A percentile compares a stretch with the other conserved stretches of the same genome.
Conservation (phyloP, 2,113 vertebrate species). For the Semnornis frantzii region DNA sequence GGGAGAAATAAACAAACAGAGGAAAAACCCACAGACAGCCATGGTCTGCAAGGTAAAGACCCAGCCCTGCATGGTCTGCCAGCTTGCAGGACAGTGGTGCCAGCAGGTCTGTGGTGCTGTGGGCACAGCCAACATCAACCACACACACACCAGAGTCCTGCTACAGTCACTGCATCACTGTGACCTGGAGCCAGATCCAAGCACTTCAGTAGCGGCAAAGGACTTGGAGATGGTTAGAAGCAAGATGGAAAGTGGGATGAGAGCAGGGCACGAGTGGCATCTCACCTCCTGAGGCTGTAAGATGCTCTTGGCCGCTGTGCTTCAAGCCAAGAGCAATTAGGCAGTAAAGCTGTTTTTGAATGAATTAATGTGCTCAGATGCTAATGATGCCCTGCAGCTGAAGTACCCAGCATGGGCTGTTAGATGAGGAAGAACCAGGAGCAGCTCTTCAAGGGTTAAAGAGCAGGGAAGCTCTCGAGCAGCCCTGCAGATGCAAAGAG, state of each 20-base stretch:
- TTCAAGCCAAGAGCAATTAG: neutral
- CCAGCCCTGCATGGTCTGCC: neutral
- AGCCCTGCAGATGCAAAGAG: neutral
- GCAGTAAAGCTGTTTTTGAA: neutral
- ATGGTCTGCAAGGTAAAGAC: neutral
- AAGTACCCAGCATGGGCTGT: fast-evolving
- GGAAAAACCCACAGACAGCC: neutral
- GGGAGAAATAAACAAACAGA: neutral
- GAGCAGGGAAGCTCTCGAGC: neutral
- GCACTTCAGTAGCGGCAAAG: neutral
- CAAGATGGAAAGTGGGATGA: fast-evolving
- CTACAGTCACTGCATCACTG: neutral
- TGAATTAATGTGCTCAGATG: neutral
- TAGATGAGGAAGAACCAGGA: neutral
- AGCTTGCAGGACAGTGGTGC: neutral
- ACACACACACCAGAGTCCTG: fast-evolving
- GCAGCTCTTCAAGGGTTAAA: neutral
- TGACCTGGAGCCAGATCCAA: neutral
- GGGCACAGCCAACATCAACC: neutral
- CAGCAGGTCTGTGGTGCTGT: neutral
- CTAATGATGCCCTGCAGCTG: neutral
- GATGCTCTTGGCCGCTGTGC: neutral
- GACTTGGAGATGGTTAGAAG: neutral
- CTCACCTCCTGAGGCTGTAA: neutral
- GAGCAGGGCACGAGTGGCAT: neutral